Conservation (phyloP, 2,888 invertebrate genomes). For the Ernsta delagoae region DNA sequence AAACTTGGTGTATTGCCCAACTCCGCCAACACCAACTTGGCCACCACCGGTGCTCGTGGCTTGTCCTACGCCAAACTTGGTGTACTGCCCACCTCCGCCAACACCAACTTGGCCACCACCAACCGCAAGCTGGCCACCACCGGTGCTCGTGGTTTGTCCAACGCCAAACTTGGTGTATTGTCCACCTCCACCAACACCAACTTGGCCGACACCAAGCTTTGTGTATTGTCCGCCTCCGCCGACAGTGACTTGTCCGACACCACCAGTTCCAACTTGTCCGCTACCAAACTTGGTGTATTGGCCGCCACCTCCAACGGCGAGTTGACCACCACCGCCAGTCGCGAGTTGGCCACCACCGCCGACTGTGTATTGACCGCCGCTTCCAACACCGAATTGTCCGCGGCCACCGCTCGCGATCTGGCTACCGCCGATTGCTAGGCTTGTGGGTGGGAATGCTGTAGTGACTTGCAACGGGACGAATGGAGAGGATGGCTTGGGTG, state of each 20-base stretch:
- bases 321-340: constrained; percentile 8
- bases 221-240: constrained; percentile 1
- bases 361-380: background rate
- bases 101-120: too few species aligned
- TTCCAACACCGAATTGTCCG: too few species aligned
- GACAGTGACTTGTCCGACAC: constrained; percentile 2
- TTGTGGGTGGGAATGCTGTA: constrained; percentile 54
- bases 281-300: background rate
- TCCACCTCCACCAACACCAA: background rate
- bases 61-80: constrained; percentile 43
- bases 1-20: too few species aligned
- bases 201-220: constrained; percentile 47
- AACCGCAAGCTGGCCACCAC: constrained; percentile 13
- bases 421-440: background rate
- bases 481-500: constrained; percentile 53
- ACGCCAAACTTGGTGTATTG: background rate
- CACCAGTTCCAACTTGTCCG: background rate
- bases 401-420: too few species aligned
- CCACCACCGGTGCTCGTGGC: too few species aligned
- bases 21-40: too few species aligned
- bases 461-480: constrained; percentile 61
- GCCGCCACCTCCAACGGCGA: constrained; percentile 17
- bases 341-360: background rate
- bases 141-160: too few species aligned
- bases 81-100: background rate